A percentile compares a stretch with the other conserved stretches of the same genome.
These are phyloP conservation scores for Plumapathes pennacea DNA, from an alignment of 92 coral and sea anemone genomes.

Conservation along the genomic window DNA sequence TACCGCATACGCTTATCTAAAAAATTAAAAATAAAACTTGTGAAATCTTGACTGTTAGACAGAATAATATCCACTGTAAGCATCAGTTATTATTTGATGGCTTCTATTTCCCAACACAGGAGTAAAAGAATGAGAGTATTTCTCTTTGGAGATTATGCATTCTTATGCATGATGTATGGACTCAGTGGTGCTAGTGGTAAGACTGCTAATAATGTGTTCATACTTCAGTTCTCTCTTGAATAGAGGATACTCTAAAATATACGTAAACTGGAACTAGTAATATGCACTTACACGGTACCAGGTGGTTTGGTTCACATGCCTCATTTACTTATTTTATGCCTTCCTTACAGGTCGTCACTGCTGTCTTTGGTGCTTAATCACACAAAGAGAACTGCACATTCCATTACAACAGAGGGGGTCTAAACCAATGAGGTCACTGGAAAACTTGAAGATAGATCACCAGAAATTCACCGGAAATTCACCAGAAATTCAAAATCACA, in stretches of 20 bases:
- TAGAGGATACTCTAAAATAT: too few species aligned
- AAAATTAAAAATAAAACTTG: neutral
- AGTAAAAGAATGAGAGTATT: neutral
- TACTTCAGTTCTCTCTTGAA: too few species aligned
- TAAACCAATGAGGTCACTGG: neutral
- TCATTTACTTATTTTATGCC: neutral
- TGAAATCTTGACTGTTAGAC: neutral
- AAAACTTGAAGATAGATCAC: constrained; percentile 1
- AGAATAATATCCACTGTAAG: neutral
- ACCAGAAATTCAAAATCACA: neutral
- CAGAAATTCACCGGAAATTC: neutral
- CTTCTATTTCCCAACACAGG: neutral
- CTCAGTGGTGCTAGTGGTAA: constrained; percentile 23
- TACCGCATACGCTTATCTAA: neutral
- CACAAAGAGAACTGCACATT: constrained; percentile 1
- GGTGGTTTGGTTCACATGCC: too few species aligned
- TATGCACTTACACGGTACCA: too few species aligned
- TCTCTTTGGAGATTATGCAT: constrained; percentile 26
- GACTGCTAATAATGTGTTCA: too few species aligned
- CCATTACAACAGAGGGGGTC: neutral
- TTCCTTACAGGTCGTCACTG: neutral
- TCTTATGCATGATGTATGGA: constrained; percentile 9
- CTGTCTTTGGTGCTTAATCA: constrained; percentile 10
- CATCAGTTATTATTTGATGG: neutral
- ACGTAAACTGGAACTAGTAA: too few species aligned